These are phyloP conservation scores for Sphyrna mokarran DNA, from an alignment of 2,113 vertebrate genomes.

Conservation along the genomic window DNA sequence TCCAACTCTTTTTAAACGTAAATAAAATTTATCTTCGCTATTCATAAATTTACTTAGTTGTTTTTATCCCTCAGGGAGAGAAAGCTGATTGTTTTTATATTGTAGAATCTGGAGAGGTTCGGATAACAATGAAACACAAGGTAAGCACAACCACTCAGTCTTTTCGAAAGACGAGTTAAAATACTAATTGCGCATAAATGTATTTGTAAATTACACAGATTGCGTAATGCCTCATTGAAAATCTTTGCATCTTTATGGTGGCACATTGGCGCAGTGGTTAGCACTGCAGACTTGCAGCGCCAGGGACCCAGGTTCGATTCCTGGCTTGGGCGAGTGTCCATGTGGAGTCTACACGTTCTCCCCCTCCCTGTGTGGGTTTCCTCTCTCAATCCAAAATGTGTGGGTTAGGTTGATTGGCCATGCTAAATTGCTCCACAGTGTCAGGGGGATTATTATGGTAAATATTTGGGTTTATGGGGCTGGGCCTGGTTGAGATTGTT, in stretches of 20 bases:
- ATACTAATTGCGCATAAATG: background rate
- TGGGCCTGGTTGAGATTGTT: too few relatives aligned
- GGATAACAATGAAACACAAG: slow-evolving; percentile 92
- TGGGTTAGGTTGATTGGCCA: too few relatives aligned
- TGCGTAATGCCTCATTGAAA: background rate
- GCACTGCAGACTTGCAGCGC: too few relatives aligned
- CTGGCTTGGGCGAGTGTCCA: too few relatives aligned
- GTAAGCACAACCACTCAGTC: slow-evolving; percentile 53
- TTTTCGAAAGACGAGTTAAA: background rate
- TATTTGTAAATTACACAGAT: background rate
- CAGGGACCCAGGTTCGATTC: too few relatives aligned
- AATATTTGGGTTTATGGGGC: too few relatives aligned
- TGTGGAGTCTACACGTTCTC: too few relatives aligned
- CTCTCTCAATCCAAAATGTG: too few relatives aligned
- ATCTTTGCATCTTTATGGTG: background rate
- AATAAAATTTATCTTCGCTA: background rate
- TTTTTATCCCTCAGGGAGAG: slow-evolving; percentile 69
- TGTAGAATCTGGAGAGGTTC: slow-evolving; percentile 94
- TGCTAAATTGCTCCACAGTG: too few relatives aligned
- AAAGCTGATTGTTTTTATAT: slow-evolving; percentile 94
- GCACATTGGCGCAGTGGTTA: too few relatives aligned
- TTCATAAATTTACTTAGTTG: background rate
- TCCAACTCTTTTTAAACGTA: background rate
- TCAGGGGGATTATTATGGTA: too few relatives aligned
- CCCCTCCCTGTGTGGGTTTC: too few relatives aligned